Evolutionary conservation across 2,888 invertebrate species (phyloP), one percentile per base, ranked within the genome.

Genomic region (Microdon myrmicae): DNA sequence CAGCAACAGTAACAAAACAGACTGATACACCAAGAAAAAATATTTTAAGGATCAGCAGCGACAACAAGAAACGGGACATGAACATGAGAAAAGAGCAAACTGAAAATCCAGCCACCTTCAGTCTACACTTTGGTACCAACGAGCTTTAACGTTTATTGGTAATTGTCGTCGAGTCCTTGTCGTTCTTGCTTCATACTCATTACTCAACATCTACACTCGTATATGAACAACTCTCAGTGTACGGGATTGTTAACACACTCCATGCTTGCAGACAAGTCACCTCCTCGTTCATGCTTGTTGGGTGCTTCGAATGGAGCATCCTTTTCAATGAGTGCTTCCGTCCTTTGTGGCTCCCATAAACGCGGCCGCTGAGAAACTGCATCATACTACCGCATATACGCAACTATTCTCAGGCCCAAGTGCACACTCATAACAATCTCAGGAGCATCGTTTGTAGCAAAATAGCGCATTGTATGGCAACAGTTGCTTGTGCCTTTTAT

Each of bases 321-420:
- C 43, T 51, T 37, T 58, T 51, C 51, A 37, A 58, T 51, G 58
- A 58, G 51, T 56, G 49, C 43, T 43, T 43, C 49, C 31, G 29
- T 56, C 48, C 56, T 49, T 48, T 38, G 31, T 37, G 17, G 16
- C 37, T 17, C 29, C 31, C 31, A 49, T 56, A 37, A 56, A 35
- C 38, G 14, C 9, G 22, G 8, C 29, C 22, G 37, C 44, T n/a
- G n/a, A n/a, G n/a, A n/a, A n/a, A n/a, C 51, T 38, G 38, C 12
- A 38, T 35, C 13, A 28, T 34, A 55, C 39, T 29, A 16, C 32
- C 14, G 25, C 9, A 13, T 17, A 19, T 38, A 25, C 31, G 35
- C 16, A 56, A 23, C n/a, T 48, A 44, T 34, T 43, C 41, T 10
- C 41, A n/a, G n/a, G 32, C 37, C 26, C 23, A 44, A 56, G 49